These are phyloP conservation scores for Matsumurasca onukii DNA, from an alignment of 1,140 invertebrate genomes.

Conservation along the genomic window DNA sequence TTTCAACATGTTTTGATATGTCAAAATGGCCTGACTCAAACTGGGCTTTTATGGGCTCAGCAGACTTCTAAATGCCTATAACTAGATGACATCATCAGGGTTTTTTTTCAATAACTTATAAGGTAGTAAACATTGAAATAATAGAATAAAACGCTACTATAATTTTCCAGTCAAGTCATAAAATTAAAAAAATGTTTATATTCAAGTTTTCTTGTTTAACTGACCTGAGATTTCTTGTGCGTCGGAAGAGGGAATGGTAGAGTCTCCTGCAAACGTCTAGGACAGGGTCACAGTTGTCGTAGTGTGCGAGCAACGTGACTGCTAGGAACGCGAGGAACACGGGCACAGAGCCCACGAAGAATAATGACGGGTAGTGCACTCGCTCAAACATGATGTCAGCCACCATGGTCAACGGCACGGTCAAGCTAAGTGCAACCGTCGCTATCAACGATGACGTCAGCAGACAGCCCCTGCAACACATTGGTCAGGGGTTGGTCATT, in stretches of 20 bases:
- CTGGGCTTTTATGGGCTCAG: too few relatives aligned
- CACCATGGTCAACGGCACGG: slow-evolving; percentile 82
- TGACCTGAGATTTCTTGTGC: slow-evolving; percentile 28
- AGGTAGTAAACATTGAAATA: too few relatives aligned
- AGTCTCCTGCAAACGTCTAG: slow-evolving; percentile 30
- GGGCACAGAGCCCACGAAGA: slow-evolving; percentile 78
- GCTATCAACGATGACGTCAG: slow-evolving; percentile 85
- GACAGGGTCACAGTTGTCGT: slow-evolving; percentile 81
- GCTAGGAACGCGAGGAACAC: slow-evolving; percentile 77
- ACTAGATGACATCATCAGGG: too few relatives aligned
- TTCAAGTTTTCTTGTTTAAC: too few relatives aligned
- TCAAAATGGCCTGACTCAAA: too few relatives aligned
- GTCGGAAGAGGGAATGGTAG: slow-evolving; percentile 15
- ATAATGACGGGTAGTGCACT: slow-evolving; percentile 69
- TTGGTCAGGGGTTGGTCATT: too few relatives aligned
- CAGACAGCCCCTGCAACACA: slow-evolving; percentile 75
- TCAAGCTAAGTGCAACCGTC: slow-evolving; percentile 77
- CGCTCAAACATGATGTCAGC: slow-evolving; percentile 76
- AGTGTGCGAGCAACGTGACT: slow-evolving; percentile 73
- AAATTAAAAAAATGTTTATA: too few relatives aligned
- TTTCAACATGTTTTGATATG: too few relatives aligned
- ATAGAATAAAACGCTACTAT: too few relatives aligned
- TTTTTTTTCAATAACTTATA: too few relatives aligned
- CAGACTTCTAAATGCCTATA: too few relatives aligned
- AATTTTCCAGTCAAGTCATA: too few relatives aligned